phyloP scores from a whole-genome alignment of 2,797 vertebrate species.

The Varecia variegata region DNA sequence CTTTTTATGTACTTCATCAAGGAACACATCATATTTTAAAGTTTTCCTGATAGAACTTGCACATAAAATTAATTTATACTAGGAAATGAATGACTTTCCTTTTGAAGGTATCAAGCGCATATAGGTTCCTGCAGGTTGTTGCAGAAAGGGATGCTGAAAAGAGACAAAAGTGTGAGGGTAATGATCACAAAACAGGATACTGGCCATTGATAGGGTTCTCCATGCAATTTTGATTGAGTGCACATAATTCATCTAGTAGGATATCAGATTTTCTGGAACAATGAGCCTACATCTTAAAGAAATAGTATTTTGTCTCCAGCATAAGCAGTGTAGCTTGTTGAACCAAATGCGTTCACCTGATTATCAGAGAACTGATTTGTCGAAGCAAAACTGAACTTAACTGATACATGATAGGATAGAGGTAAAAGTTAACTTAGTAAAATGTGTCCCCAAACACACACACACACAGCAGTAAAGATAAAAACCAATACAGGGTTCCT shows the following conservation, averaged over 20 bases:
- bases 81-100: not conserved
- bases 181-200: not conserved
- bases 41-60: not conserved
- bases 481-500: not conserved
- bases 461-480: not conserved
- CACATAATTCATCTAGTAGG: not conserved
- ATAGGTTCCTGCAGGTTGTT: not conserved
- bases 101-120: not conserved
- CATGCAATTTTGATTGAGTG: not conserved
- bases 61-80: not conserved
- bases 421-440: conserved; percentile 32
- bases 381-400: conserved; percentile 51
- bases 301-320: not conserved
- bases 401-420: conserved; percentile 20
- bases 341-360: not conserved
- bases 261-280: not conserved
- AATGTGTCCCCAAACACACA: not conserved
- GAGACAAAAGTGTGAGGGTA: not conserved
- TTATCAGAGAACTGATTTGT: not conserved
- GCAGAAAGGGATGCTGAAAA: not conserved
- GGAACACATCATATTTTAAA: not conserved
- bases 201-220: not conserved
- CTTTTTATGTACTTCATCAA: not conserved
- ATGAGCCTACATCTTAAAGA: not conserved
- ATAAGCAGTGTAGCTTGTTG: not conserved